Conservation (phyloP, 2,888 invertebrate genomes). For the Ichneumon xanthorius region DNA sequence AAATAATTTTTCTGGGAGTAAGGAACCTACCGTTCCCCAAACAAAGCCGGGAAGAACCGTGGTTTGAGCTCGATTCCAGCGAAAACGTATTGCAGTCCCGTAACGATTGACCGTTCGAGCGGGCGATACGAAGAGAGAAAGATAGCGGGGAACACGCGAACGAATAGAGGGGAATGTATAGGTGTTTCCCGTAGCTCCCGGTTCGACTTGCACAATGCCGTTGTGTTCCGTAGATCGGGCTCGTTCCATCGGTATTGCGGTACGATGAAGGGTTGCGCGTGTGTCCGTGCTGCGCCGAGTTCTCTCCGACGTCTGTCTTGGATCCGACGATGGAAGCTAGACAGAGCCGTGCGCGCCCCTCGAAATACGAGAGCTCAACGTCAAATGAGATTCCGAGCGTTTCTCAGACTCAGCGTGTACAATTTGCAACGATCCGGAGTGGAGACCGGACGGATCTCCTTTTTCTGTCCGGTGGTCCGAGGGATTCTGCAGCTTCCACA, state of each 20-base stretch:
- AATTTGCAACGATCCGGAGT: constrained; percentile 66
- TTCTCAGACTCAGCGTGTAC: constrained; percentile 68
- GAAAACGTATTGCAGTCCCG: constrained; percentile 61
- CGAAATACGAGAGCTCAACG: constrained; percentile 73
- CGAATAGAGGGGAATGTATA: constrained; percentile 14
- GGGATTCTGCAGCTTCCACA: constrained; percentile 52
- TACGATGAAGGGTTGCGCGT: constrained; percentile 10
- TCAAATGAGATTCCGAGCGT: constrained; percentile 74
- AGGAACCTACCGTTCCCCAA: background rate
- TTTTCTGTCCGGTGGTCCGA: constrained; percentile 49
- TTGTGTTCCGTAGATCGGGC: constrained; percentile 36
- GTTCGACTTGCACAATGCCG: constrained; percentile 3
- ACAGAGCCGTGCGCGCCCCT: constrained; percentile 62
- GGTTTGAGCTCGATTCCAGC: constrained; percentile 4
- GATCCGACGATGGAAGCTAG: constrained; percentile 27
- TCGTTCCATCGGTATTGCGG: constrained; percentile 51
- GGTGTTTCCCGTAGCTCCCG: background rate
- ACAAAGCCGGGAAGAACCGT: background rate
- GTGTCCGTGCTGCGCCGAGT: background rate
- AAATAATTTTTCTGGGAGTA: no score
- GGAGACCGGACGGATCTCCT: constrained; percentile 44
- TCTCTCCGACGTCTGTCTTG: background rate
- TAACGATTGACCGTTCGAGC: constrained; percentile 75
- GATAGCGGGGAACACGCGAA: constrained; percentile 22
- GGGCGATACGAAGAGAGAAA: constrained; percentile 64